phyloP scores from a whole-genome alignment of 2,797 vertebrate genomes.

The Erethizon dorsatum region DNA sequence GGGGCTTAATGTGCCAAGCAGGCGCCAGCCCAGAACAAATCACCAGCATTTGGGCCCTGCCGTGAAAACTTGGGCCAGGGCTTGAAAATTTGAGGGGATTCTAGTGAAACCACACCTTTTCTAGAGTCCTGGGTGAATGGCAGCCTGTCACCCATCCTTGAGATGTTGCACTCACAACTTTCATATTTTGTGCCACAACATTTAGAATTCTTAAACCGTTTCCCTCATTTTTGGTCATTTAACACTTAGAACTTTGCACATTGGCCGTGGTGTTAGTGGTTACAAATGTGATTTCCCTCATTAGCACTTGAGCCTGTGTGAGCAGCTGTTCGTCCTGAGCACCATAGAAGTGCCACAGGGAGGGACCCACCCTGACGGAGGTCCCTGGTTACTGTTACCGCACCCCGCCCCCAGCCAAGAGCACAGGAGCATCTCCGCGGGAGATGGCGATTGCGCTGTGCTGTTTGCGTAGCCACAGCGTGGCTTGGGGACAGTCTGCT shows the following conservation, averaged over 20 bases:
- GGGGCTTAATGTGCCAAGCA: rapidly evolving
- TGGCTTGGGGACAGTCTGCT: not conserved
- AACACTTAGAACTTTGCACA: not conserved
- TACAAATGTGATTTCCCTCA: not conserved
- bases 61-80: not conserved
- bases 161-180: not conserved
- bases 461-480: not conserved
- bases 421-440: too few relatives aligned
- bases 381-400: too few relatives aligned
- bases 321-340: too few relatives aligned
- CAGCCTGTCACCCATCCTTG: not conserved
- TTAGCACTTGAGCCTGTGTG: too few relatives aligned
- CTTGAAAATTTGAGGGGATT: not conserved
- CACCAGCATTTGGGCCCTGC: not conserved
- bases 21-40: not conserved
- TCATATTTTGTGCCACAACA: not conserved
- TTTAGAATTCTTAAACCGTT: not conserved
- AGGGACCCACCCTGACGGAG: too few relatives aligned
- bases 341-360: too few relatives aligned
- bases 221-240: not conserved
- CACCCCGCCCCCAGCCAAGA: too few relatives aligned
- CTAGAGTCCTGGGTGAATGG: not conserved
- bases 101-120: not conserved
- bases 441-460: not conserved
- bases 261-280: not conserved